Evolutionary conservation across 2,797 vertebrate species (phyloP), one percentile per base, ranked within the genome.

Genomic region (Taeniopygia guttata): DNA sequence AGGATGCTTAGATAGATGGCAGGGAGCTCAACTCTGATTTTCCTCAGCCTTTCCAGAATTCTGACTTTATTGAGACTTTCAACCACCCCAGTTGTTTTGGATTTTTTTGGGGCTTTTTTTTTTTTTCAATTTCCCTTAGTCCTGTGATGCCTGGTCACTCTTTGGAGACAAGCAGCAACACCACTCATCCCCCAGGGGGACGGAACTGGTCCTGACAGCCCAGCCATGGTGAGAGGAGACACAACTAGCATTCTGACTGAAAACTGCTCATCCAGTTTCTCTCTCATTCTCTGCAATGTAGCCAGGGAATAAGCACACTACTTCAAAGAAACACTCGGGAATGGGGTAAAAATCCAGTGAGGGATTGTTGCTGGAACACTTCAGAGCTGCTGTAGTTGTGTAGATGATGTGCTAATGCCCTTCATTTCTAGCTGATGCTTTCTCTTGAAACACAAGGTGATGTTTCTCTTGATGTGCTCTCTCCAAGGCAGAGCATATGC

Each of bases 211-310:
- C 19, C 64, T 36, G 30, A 27, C 46, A 84, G 29, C 22, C 19
- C 34, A 74, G 72, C 7, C 30, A 27, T 23, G 45, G 13, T 40
- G 45, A 70, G 40, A 66, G 27, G 30, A 86, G 20, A 12, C 60
- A 26, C 3, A 2, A 20, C 23, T 14, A 46, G 11, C 8, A 5
- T 6, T 20, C 52, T 67, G 43, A 62, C 49, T 92, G 86, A 88
- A 88, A 84, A 51, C 30, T 40, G 26, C 69, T 54, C 54, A 21
- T 56, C 30, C 30, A 26, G 6, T 29, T 67, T 88, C 46, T 73
- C 22, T 62, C 46, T 67, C 0, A 0, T 38, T 48, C 79, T 58
- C 45, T 74, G 64, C 52, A 36, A 7, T 2, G 1, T 4, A 29
- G 42, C 45, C 16, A 19, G 32, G 58, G 20, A 88, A 51, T 38